These are phyloP conservation scores for Lumbricus terrestris DNA, from an alignment of 2,888 invertebrate species.

Conservation along the genomic window DNA sequence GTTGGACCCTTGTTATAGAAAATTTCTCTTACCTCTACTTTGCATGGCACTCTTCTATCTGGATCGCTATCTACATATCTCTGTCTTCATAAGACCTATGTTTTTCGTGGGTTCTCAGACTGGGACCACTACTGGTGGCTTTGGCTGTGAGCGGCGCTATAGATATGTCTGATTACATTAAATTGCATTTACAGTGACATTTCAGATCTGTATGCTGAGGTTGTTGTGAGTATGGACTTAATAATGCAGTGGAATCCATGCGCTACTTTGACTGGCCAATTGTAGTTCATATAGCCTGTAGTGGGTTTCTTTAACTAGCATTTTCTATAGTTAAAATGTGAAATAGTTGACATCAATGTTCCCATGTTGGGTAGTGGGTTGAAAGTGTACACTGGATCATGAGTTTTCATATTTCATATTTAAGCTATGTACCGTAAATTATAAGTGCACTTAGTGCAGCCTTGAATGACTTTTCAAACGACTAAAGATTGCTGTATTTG, in stretches of 20 bases:
- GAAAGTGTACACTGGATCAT: background rate
- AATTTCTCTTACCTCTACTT: no score
- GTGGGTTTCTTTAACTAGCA: background rate
- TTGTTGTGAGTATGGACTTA: background rate
- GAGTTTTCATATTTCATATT: background rate
- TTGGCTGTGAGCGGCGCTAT: no score
- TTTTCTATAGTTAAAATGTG: background rate
- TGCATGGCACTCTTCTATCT: no score
- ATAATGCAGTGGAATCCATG: background rate
- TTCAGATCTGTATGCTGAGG: background rate
- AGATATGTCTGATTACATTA: no score
- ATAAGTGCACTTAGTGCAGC: background rate
- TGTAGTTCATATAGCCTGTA: background rate
- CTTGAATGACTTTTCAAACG: no score
- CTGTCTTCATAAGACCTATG: no score
- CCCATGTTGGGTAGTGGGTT: background rate
- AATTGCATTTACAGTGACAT: no score
- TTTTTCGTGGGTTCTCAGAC: no score
- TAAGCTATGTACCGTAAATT: background rate
- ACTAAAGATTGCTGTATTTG: background rate
- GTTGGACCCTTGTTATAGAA: no score
- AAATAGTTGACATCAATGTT: background rate
- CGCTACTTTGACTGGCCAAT: background rate
- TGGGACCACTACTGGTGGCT: no score
- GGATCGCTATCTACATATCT: no score